Evolutionary conservation across 1,140 invertebrate species (phyloP), one percentile per base, ranked within the genome.

Genomic region (Cydia amplana): DNA sequence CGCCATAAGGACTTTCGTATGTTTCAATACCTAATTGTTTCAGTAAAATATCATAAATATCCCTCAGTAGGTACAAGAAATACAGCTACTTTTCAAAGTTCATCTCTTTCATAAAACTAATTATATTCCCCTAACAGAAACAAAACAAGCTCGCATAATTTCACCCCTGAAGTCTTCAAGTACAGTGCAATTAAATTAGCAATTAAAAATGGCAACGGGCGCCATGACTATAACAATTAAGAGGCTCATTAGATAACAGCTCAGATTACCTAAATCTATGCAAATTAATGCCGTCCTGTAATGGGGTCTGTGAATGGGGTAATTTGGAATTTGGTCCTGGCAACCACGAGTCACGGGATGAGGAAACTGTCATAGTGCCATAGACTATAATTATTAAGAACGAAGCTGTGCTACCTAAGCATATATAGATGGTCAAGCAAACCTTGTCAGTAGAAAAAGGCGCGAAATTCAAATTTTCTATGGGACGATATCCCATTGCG

Each of bases 231-330:
- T 82, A 80, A 83, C 79, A 85, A 85, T 83, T 82, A 83, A 77
- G 78, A 78, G 76, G 75, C 64, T 79, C 74, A 75, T 70, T 75
- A 79, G 80, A 83, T 87, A 85, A 80, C 80, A 80, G 82, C 72
- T 83, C 83, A 83, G 83, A 83, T 88, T 86, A 86, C 82, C 79
- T 82, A 80, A 85, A 86, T 86, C 81, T 85, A 86, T 86, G 85
- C 85, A 85, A 88, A 86, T 87, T 20, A 60, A 81, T 79, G 75
- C 80, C 36, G 80, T 76, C 55, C 77, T 72, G 78, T 82, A 82
- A 83, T 83, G 32, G 79, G 82, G 82, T 81, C n/a, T n/a, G n/a
- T n/a, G n/a, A 82, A 83, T 83, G 32, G 79, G 82, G 82, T 81
- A 84, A 84, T 87, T 87, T 83, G 77, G 70, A 70, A 18, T 70